These are phyloP conservation scores for Lysandra bellargus DNA, from an alignment of 2,888 invertebrate genomes.

Conservation along the genomic window DNA sequence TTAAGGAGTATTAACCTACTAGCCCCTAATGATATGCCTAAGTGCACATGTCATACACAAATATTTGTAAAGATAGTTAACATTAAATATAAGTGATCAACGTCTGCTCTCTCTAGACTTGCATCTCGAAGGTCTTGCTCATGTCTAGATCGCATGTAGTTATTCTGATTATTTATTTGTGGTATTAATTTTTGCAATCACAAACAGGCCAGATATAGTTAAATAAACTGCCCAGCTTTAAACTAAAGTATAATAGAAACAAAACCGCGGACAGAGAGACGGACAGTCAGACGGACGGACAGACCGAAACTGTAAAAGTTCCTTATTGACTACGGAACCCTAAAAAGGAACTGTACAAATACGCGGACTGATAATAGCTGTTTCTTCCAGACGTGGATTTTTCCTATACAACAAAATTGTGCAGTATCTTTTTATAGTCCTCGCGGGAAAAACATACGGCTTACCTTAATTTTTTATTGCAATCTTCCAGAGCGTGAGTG, in stretches of 20 bases:
- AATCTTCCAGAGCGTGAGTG: conserved; percentile 65
- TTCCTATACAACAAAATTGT: no score
- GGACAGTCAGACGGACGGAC: no score
- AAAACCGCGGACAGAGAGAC: no score
- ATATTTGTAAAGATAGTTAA: conserved; percentile 20
- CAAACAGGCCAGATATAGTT: no score
- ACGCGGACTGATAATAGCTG: no score
- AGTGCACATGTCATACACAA: background rate
- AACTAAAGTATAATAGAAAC: no score
- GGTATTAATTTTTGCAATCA: background rate
- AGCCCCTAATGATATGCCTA: conserved; percentile 15
- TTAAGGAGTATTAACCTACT: conserved; percentile 54
- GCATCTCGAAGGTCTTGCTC: background rate
- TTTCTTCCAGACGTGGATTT: no score
- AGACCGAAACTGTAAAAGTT: no score
- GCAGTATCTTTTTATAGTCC: background rate
- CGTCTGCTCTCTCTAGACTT: background rate
- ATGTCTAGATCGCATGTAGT: background rate
- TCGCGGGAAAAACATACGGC: background rate
- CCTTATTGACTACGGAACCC: no score
- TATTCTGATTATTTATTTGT: background rate
- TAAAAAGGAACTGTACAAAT: no score
- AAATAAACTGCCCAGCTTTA: no score
- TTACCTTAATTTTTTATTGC: background rate
- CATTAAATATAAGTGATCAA: background rate